Evolutionary conservation across 2,888 invertebrate species (phyloP).

Genomic region (Oegoconia quadripuncta): DNA sequence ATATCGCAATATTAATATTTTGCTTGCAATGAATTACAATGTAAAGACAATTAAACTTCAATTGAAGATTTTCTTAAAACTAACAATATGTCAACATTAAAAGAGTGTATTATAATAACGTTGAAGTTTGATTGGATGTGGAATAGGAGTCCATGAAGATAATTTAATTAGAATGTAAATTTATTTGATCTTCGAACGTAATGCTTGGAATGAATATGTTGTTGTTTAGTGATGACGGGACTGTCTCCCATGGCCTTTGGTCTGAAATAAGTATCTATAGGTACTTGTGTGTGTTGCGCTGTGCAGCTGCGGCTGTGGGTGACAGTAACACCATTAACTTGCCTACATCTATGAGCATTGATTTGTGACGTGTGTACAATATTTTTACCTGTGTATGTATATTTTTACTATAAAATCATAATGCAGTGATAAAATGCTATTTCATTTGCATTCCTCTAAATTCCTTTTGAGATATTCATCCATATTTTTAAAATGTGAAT

Average conservation of each 20-base stretch:
- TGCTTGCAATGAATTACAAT: background rate
- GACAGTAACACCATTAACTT: conserved; percentile 2
- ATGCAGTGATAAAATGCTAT: conserved; percentile 64
- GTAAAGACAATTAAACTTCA: conserved; percentile 6
- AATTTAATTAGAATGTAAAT: too few species aligned
- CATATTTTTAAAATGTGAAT: conserved; percentile 7
- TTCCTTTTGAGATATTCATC: conserved; percentile 19
- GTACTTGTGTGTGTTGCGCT: too few species aligned
- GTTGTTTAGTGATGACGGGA: too few species aligned
- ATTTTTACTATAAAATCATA: conserved; percentile 77
- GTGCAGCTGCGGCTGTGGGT: too few species aligned
- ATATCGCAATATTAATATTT: background rate
- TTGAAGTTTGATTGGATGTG: conserved; percentile 1
- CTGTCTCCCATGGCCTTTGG: too few species aligned
- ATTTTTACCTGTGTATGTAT: conserved; percentile 72
- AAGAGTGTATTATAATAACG: too few species aligned
- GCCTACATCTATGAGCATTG: conserved; percentile 52
- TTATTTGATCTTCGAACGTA: too few species aligned
- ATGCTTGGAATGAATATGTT: too few species aligned
- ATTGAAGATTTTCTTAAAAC: background rate
- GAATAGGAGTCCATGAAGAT: too few species aligned
- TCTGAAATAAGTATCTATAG: too few species aligned
- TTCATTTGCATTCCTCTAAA: conserved; percentile 45
- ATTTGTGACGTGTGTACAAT: conserved; percentile 71
- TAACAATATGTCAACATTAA: too few species aligned